Evolutionary conservation across 2,888 invertebrate species (phyloP), one percentile per base, ranked within the genome.

Genomic region (Scaptomyza tumidula): DNA sequence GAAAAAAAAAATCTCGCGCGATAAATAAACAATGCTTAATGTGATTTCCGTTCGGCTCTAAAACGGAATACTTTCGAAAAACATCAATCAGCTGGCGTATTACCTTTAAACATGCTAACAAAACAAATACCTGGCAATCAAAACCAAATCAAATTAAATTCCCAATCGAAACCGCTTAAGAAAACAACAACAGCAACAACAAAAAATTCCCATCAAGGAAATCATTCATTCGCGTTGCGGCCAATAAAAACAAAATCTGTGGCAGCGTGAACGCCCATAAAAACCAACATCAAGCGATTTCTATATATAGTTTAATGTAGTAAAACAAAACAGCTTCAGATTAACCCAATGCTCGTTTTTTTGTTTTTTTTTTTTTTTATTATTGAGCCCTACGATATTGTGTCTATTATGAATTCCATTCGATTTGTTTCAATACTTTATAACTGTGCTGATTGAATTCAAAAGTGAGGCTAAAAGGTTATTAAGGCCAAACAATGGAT

Each of bases 111-210:
- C 86, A 86, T 88, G 88, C 88, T 66, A 84, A 59, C 69, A 73
- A 80, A 88, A 89, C 83, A 87, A 89, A 88, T 84, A 79, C 58
- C 71, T n/a, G 53, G 65, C 86, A 57, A 86, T 79, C 86, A 85
- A 72, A 77, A 72, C 68, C 72, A 70, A 74, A 71, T 48, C 56
- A 37, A 56, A 48, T 57, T 19, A 31, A 65, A 74, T 71, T 77
- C 74, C 75, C 72, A 73, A 75, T 79, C 84, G 82, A 60, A 79
- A 71, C 70, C 78, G 83, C 77, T 84, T 85, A 75, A 62, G 58
- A 74, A 79, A 79, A 87, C 73, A 71, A 29, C 29, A 37, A 50
- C 39, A 39, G 27, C 14, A 27, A 31, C n/a, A 53, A 67, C 57
- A 64, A 75, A 50, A 55, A 39, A 64, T 72, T 52, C 63, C 74